Percentiles rank a stretch among this genome's conserved stretches.
Conservation (phyloP, 1,140 invertebrate genomes). For the Lepeophtheirus salmonis region DNA sequence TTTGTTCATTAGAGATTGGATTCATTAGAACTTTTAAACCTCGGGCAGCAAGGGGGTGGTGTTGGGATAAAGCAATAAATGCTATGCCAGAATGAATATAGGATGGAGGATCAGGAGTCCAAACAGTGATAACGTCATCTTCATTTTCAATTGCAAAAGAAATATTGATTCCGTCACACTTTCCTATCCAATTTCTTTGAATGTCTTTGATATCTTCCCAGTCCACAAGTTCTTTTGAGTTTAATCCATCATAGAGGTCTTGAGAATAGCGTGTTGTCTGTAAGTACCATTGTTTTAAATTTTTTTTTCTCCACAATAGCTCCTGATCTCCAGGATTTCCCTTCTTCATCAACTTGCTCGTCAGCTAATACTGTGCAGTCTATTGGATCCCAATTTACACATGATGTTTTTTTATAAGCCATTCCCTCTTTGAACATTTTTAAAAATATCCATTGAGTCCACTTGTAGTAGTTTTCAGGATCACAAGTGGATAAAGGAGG, state of each 20-base stretch:
- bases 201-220: constrained; percentile 67
- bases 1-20: neutral
- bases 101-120: constrained; percentile 57
- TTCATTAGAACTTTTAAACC: neutral
- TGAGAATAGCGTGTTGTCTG: constrained; percentile 54
- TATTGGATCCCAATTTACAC: constrained; percentile 97
- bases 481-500: constrained; percentile 61
- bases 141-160: constrained; percentile 41
- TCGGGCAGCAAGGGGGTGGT: constrained; percentile 22
- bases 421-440: constrained; percentile 65
- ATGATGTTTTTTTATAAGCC: constrained; percentile 63
- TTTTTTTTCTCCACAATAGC: constrained; percentile 75
- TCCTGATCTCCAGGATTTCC: constrained; percentile 87
- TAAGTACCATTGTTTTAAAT: constrained; percentile 87
- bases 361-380: constrained; percentile 92
- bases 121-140: constrained; percentile 36
- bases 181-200: constrained; percentile 88
- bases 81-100: constrained; percentile 42
- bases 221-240: constrained; percentile 25
- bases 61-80: constrained; percentile 31
- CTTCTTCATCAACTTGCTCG: constrained; percentile 86
- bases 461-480: constrained; percentile 57
- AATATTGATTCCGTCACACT: constrained; percentile 60
- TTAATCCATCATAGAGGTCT: constrained; percentile 29
- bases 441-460: constrained; percentile 90